Evolutionary conservation across 2,888 invertebrate genomes (phyloP).

Genomic region (Globia sparganii): DNA sequence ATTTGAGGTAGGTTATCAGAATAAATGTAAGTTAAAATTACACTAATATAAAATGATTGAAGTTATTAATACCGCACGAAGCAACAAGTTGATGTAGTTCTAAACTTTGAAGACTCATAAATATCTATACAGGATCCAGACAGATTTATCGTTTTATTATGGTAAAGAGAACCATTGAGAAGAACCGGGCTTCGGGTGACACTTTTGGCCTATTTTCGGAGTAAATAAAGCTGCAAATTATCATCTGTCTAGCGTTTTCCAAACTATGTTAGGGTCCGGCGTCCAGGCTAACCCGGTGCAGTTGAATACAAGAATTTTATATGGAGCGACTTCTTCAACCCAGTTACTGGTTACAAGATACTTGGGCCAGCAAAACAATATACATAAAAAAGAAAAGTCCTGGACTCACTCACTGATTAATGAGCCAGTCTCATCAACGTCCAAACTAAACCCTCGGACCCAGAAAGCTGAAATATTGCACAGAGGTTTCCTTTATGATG

Average conservation of each 20-base stretch:
- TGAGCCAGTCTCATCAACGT: background rate
- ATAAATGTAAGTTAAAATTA: constrained; percentile 6
- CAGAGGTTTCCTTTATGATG: too few relatives aligned
- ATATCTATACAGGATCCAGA: constrained; percentile 12
- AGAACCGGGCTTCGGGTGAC: background rate
- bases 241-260: background rate
- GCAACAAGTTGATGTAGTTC: constrained; percentile 36
- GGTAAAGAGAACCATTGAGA: background rate
- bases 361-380: background rate
- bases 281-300: background rate
- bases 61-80: constrained; percentile 23
- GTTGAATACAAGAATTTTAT: background rate
- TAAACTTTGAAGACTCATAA: constrained; percentile 38
- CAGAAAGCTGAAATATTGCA: background rate
- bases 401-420: background rate
- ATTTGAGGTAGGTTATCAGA: background rate
- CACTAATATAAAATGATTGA: constrained; percentile 4
- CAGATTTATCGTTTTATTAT: constrained; percentile 44
- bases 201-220: background rate
- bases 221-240: background rate
- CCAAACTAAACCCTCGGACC: background rate
- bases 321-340: background rate
- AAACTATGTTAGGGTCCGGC: background rate
- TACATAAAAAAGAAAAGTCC: background rate
- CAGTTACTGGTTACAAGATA: background rate